Evolutionary conservation across 2,797 vertebrate genomes (phyloP), one percentile per base, ranked within the genome.

Genomic region (Myotis findleyi): DNA sequence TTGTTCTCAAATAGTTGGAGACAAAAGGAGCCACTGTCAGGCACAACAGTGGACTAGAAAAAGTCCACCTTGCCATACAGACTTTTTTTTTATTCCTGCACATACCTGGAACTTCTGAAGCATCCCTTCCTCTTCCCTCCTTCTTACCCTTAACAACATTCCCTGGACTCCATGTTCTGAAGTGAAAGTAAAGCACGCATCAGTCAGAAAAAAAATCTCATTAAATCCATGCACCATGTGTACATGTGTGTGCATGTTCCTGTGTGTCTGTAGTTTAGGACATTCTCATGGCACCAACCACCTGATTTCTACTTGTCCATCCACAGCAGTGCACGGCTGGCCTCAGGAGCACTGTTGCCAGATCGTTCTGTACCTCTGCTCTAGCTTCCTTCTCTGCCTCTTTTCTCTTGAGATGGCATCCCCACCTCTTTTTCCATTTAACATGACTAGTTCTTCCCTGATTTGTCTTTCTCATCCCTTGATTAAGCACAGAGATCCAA

Each of bases 111-210:
- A 33, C 8, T 47, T 20, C 27, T 21, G 12, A 27, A 82, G 23
- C 47, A 59, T 87, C 12, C 3, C 7, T 73, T 82, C 38, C 20
- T 59, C 2, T 71, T 57, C 51, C 25, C 5, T 81, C 17, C 20
- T 57, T 33, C 17, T 3, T 55, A 16, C 5, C 36, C 57, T 85
- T 68, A 66, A 55, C 10, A 64, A 47, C n/a, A 55, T 3, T 62
- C 49, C 66, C 47, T 69, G 55, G 47, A 38, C 33, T 53, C 53
- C 85, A 53, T 10, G 62, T 9, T 84, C 38, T 73, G 87, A 79
- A 82, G 25, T 89, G 17, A 41, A 93, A 93, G 33, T 27, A 90
- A 84, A 91, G 25, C 49, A 62, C 91, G 3, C 13, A 36, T 25
- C 27, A 21, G 9, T 76, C 20, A 84, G 51, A 59, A 94, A 38